A percentile compares a stretch with the other conserved stretches of the same genome.
These are phyloP conservation scores for Myanophis thanlyinensis DNA, from an alignment of 2,113 vertebrate species.

Conservation along the genomic window DNA sequence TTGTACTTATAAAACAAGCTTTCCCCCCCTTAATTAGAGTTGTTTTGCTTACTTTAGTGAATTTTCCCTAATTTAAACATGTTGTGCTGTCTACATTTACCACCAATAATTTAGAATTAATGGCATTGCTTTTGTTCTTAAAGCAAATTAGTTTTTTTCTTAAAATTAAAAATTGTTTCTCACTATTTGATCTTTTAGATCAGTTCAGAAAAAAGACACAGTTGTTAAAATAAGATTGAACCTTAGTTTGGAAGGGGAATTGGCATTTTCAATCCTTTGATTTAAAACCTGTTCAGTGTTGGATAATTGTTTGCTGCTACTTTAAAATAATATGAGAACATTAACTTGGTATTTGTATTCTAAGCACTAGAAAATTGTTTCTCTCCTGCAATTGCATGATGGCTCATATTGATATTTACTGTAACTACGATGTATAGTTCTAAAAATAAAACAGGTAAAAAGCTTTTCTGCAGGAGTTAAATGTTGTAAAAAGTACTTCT, in stretches of 20 bases:
- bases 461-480: constrained; percentile 34
- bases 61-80: neutral
- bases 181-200: neutral
- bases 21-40: constrained; percentile 16
- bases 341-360: constrained; percentile 50
- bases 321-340: neutral
- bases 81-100: neutral
- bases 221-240: neutral
- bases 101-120: neutral
- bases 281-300: neutral
- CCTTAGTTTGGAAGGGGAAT: neutral
- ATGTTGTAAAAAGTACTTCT: constrained; percentile 39
- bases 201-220: neutral
- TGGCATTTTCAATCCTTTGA: neutral
- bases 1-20: constrained; percentile 26
- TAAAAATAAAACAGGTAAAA: constrained; percentile 72
- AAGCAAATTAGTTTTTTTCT: neutral
- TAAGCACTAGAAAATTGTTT: constrained; percentile 55
- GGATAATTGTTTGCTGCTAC: neutral
- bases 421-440: constrained; percentile 61
- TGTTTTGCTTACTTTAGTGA: constrained; percentile 38
- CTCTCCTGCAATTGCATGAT: constrained; percentile 69
- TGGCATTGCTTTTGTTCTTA: neutral
- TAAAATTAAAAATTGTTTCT: neutral
- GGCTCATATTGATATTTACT: constrained; percentile 56